Evolutionary conservation across 1,140 invertebrate genomes (phyloP).

Genomic region (Platorchestia sp.): DNA sequence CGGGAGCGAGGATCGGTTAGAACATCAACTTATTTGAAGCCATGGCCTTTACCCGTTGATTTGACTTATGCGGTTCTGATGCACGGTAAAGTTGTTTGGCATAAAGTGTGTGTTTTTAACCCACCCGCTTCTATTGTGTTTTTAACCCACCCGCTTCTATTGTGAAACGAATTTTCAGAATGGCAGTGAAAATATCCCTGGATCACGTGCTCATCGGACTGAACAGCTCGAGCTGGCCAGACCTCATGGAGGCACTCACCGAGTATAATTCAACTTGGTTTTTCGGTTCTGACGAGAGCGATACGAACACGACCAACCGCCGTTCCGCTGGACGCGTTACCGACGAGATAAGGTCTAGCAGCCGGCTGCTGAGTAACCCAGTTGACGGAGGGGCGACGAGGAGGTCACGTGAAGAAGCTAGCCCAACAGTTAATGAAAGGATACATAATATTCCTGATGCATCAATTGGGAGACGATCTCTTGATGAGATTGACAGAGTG

Average conservation of each 20-base stretch:
- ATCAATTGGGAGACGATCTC: not conserved
- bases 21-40: too few species aligned
- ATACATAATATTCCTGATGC: not conserved
- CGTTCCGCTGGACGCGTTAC: not conserved
- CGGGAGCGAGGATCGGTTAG: too few species aligned
- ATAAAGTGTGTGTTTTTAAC: too few species aligned
- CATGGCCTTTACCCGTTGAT: too few species aligned
- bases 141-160: not conserved
- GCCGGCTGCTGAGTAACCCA: not conserved
- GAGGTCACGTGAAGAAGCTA: not conserved
- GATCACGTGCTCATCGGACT: conserved; percentile 73
- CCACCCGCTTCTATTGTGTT: too few species aligned
- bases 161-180: conserved; percentile 67
- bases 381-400: not conserved
- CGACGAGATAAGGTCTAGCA: not conserved
- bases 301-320: not conserved
- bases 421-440: not conserved
- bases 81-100: too few species aligned
- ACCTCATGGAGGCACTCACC: conserved; percentile 71
- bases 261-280: conserved; percentile 73
- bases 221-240: conserved; percentile 68
- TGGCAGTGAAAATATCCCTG: conserved; percentile 73
- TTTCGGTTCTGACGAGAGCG: conserved; percentile 71
- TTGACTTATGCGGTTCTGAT: too few species aligned
- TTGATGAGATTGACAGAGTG: not conserved